Evolutionary conservation across 2,888 invertebrate genomes (phyloP).

Genomic region (Steinernema scapterisci): DNA sequence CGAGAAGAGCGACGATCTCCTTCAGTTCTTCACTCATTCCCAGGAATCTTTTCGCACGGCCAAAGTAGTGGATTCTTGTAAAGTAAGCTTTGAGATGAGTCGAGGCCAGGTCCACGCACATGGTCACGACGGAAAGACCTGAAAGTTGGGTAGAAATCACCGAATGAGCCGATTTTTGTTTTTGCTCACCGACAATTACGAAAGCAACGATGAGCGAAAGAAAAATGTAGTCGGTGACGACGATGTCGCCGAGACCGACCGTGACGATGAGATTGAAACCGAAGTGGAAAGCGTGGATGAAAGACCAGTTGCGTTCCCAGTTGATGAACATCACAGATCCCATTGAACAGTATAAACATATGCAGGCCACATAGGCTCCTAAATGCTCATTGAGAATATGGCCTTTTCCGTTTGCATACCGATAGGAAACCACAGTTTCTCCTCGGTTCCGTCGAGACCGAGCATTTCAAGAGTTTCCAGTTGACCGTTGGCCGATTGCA

Average conservation of each 20-base stretch:
- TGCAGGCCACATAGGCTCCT: conserved; percentile 67
- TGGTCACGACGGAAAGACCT: conserved; percentile 67
- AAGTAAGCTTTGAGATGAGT: conserved; percentile 68
- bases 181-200: conserved; percentile 65
- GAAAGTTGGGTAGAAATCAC: conserved; percentile 27
- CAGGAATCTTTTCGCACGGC: conserved; percentile 66
- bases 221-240: conserved; percentile 66
- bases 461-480: conserved; percentile 59
- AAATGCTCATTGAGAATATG: conserved; percentile 31
- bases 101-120: conserved; percentile 68
- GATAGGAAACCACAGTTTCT: conserved; percentile 68
- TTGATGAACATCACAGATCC: conserved; percentile 67
- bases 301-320: conserved; percentile 67
- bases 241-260: conserved; percentile 67
- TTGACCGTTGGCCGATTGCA: conserved; percentile 60
- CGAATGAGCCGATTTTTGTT: not conserved
- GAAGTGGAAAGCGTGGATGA: conserved; percentile 68
- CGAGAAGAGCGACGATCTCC: conserved; percentile 66
- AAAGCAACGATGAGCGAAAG: conserved; percentile 67
- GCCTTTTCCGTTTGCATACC: conserved; percentile 42
- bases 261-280: conserved; percentile 68
- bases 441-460: conserved; percentile 62
- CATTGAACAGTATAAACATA: conserved; percentile 67
- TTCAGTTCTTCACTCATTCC: conserved; percentile 68
- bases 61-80: conserved; percentile 68